Percentiles rank a stretch among this genome's conserved stretches.
phyloP scores from a whole-genome alignment of 2,888 invertebrate genomes.

The Patella caerulea region DNA sequence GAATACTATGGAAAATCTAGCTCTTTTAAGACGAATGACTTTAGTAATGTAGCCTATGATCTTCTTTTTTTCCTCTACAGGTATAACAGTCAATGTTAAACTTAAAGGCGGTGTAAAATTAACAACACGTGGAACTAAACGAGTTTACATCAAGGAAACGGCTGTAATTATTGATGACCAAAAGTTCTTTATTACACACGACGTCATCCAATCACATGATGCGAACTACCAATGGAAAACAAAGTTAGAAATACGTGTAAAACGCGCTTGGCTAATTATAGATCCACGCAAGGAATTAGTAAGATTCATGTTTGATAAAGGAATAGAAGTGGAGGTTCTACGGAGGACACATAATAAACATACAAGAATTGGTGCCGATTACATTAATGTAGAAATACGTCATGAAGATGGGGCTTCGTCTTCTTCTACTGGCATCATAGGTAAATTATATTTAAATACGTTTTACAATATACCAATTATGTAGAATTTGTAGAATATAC shows the following conservation, averaged over 20 bases:
- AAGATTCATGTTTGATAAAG: background rate
- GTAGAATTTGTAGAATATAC: too few species aligned
- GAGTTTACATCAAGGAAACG: constrained; percentile 1
- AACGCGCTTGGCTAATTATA: constrained; percentile 6
- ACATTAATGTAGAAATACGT: constrained; percentile 3
- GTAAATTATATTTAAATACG: background rate
- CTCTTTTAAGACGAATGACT: too few species aligned
- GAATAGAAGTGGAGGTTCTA: background rate
- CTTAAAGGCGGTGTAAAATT: background rate
- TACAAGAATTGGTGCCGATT: background rate
- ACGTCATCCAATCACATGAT: background rate
- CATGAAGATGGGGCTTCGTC: background rate
- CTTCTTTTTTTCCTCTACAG: background rate
- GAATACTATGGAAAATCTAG: too few species aligned
- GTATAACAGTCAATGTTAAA: background rate
- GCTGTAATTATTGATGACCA: background rate
- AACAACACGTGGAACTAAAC: background rate
- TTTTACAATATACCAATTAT: too few species aligned
- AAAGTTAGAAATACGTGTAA: background rate
- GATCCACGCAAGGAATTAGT: background rate
- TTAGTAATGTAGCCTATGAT: background rate
- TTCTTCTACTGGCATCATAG: background rate
- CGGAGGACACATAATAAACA: background rate
- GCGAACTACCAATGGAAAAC: background rate
- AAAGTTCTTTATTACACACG: background rate